Conservation (phyloP, 2,797 vertebrate genomes). For the Muscicapa comitata region DNA sequence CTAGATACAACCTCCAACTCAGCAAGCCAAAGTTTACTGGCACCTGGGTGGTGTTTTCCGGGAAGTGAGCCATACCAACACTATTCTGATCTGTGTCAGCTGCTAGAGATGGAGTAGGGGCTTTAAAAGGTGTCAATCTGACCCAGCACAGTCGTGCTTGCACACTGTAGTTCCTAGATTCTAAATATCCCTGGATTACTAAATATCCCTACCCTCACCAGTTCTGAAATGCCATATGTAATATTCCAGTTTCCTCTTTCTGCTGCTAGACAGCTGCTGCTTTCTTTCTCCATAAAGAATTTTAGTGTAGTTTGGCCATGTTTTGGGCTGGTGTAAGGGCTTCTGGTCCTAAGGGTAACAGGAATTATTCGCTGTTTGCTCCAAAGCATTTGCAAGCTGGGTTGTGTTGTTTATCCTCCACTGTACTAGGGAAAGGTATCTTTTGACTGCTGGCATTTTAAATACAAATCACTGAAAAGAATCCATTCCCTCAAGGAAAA, state of each 20-base stretch:
- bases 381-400: not conserved
- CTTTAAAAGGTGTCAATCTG: not conserved
- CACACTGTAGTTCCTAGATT: not conserved
- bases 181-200: not conserved
- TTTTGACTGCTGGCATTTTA: not conserved
- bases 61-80: not conserved
- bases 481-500: not conserved
- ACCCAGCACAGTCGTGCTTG: not conserved
- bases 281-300: not conserved
- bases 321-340: not conserved
- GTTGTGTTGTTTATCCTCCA: not conserved
- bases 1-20: not conserved
- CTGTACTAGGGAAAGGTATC: not conserved
- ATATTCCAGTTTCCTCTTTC: not conserved
- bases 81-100: not conserved
- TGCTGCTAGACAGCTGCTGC: not conserved
- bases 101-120: not conserved
- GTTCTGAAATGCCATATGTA: not conserved
- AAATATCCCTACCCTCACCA: not conserved
- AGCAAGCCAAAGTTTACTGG: not conserved
- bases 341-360: not conserved
- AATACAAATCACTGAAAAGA: not conserved
- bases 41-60: fast-evolving
- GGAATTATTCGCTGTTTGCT: not conserved
- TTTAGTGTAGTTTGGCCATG: not conserved